phyloP scores from a whole-genome alignment of 1,140 invertebrate species.

The Apolygus lucorum region DNA sequence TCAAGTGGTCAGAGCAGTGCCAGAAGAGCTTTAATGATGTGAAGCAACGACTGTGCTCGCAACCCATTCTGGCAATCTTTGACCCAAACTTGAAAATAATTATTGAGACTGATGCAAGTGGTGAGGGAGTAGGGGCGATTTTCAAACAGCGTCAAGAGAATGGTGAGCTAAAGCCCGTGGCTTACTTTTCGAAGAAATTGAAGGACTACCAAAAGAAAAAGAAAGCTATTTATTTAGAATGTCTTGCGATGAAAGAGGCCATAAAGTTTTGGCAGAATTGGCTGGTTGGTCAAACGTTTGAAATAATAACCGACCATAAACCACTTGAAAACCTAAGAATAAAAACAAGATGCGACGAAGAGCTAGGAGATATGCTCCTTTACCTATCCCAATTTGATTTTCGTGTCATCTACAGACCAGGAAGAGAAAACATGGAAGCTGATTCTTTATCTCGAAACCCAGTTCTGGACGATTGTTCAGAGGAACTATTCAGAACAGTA shows the following conservation, averaged over 20 bases:
- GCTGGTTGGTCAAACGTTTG: constrained; percentile 38
- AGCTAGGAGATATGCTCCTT: constrained; percentile 37
- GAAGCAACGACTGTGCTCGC: constrained; percentile 37
- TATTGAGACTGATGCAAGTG: constrained; percentile 38
- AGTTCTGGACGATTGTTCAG: constrained; percentile 30
- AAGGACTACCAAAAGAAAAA: constrained; percentile 35
- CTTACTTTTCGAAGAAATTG: constrained; percentile 35
- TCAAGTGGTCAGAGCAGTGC: constrained; percentile 36
- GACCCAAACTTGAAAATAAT: constrained; percentile 29
- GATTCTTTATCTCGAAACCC: constrained; percentile 32
- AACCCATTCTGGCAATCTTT: constrained; percentile 37
- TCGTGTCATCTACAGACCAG: constrained; percentile 31
- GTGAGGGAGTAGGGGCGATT: constrained; percentile 27
- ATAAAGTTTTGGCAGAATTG: constrained; percentile 40
- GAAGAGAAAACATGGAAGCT: constrained; percentile 31
- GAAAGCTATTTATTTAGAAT: constrained; percentile 38
- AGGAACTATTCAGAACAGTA: constrained; percentile 30
- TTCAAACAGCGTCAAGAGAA: constrained; percentile 36
- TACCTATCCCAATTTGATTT: constrained; percentile 38
- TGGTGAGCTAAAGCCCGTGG: constrained; percentile 35
- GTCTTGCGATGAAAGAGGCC: constrained; percentile 39
- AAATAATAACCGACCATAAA: constrained; percentile 40
- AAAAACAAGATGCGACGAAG: constrained; percentile 37
- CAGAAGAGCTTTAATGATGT: constrained; percentile 37
- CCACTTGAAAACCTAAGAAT: constrained; percentile 40